phyloP scores from a whole-genome alignment of 2,113 vertebrate species.

The Struthio camelus region DNA sequence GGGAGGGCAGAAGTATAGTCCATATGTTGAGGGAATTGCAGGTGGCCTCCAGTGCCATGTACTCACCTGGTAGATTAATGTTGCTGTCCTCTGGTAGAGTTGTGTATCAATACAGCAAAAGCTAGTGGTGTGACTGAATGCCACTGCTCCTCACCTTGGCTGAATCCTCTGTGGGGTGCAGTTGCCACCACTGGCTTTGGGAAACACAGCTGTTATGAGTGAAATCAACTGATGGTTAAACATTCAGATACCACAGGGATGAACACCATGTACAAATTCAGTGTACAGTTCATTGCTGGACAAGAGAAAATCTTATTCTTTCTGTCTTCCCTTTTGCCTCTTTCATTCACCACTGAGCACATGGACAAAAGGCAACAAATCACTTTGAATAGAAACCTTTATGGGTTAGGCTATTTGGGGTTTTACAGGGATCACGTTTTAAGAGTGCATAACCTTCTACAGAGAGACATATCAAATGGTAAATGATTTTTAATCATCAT shows the following conservation, averaged over 20 bases:
- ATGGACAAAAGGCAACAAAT: neutral
- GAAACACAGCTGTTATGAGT: neutral
- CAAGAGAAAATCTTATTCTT: neutral
- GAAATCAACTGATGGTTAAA: neutral
- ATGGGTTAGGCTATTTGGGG: neutral
- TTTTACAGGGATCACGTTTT: neutral
- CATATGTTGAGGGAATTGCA: neutral
- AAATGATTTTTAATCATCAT: neutral
- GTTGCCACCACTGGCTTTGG: neutral
- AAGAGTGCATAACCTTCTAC: neutral
- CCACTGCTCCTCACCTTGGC: fast-evolving
- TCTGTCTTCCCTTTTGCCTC: neutral
- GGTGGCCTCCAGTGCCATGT: neutral
- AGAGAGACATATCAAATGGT: neutral
- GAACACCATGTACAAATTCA: neutral
- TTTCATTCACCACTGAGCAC: neutral
- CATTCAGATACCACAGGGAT: neutral
- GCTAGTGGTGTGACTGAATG: neutral
- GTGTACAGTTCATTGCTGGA: neutral
- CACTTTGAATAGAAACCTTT: neutral
- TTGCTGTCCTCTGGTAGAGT: neutral
- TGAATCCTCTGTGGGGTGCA: neutral
- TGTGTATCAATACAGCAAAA: neutral
- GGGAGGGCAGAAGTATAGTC: fast-evolving
- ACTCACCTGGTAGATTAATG: neutral